phyloP scores from a whole-genome alignment of 2,113 vertebrate genomes.

The Pseudorhombus dupliciocellatus region DNA sequence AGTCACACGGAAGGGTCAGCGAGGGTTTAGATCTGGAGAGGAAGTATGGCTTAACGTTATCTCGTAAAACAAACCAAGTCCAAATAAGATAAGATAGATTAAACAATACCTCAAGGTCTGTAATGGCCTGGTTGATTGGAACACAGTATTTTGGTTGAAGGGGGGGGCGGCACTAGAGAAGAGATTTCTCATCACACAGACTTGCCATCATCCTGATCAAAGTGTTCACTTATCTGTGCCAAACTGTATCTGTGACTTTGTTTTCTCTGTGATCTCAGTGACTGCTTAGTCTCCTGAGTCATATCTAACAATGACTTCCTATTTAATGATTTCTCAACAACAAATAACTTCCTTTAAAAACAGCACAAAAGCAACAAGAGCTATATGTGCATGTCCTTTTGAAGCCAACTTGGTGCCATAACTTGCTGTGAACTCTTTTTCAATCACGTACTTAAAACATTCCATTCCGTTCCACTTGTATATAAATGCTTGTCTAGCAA shows the following conservation, averaged over 20 bases:
- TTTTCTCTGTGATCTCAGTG: slow-evolving; percentile 40
- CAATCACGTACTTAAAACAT: slow-evolving; percentile 14
- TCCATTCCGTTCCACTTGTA: slow-evolving; percentile 9
- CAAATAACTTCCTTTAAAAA: slow-evolving; percentile 31
- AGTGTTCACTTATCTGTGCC: slow-evolving; percentile 65
- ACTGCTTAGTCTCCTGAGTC: slow-evolving; percentile 58
- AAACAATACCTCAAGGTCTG: slow-evolving; percentile 40
- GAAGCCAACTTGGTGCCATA: background rate
- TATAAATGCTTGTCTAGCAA: slow-evolving; percentile 7
- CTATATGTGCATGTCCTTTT: slow-evolving; percentile 22
- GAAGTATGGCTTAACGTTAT: slow-evolving; percentile 69
- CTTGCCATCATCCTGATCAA: slow-evolving; percentile 64
- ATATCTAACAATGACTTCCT: slow-evolving; percentile 45
- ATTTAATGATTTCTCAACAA: slow-evolving; percentile 36
- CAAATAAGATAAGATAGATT: slow-evolving; percentile 73
- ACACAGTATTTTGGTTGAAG: slow-evolving; percentile 31
- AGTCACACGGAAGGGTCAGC: slow-evolving; percentile 51
- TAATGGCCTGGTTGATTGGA: slow-evolving; percentile 50
- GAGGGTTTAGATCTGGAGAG: slow-evolving; percentile 55
- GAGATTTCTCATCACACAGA: slow-evolving; percentile 42
- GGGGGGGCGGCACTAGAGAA: slow-evolving; percentile 23
- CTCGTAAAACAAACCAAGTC: slow-evolving; percentile 65
- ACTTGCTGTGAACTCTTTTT: slow-evolving; percentile 10
- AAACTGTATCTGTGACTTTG: slow-evolving; percentile 42
- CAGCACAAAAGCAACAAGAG: slow-evolving; percentile 12